Conservation (phyloP, 2,113 vertebrate species). For the Haemorhous mexicanus region DNA sequence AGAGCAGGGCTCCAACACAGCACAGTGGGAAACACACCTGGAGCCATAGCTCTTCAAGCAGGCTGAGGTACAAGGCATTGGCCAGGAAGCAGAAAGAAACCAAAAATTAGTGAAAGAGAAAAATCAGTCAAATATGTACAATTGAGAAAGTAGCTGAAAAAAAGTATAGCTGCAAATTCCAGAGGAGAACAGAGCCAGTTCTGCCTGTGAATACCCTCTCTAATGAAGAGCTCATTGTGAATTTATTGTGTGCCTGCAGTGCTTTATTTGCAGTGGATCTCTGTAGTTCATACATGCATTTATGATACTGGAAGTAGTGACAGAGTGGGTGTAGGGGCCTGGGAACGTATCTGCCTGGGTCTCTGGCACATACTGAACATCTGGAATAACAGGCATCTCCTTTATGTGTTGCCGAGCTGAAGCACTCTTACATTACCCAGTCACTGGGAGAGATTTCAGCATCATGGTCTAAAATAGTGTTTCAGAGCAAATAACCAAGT, state of each 20-base stretch:
- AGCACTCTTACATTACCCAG: not conserved
- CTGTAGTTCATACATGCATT: not conserved
- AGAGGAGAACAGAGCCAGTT: not conserved
- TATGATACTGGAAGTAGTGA: not conserved
- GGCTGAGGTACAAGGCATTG: not conserved
- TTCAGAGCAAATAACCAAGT: not conserved
- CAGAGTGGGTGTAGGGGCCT: not conserved
- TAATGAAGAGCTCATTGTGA: not conserved
- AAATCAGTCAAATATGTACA: not conserved
- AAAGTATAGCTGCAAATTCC: not conserved
- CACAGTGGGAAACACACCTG: accelerated
- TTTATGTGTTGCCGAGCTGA: accelerated
- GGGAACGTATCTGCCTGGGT: not conserved
- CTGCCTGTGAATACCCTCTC: not conserved
- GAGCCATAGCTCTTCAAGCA: not conserved
- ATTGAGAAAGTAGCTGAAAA: not conserved
- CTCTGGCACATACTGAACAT: not conserved
- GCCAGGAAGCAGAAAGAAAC: not conserved
- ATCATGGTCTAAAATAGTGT: not conserved
- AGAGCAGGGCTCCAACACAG: not conserved
- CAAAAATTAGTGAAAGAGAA: not conserved
- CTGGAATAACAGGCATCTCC: not conserved
- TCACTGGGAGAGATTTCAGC: not conserved
- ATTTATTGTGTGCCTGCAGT: not conserved
- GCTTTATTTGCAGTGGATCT: not conserved